Base-by-base conservation (phyloP, 1,140 invertebrate genomes). In the Drosophila parabipectinata region DNA sequence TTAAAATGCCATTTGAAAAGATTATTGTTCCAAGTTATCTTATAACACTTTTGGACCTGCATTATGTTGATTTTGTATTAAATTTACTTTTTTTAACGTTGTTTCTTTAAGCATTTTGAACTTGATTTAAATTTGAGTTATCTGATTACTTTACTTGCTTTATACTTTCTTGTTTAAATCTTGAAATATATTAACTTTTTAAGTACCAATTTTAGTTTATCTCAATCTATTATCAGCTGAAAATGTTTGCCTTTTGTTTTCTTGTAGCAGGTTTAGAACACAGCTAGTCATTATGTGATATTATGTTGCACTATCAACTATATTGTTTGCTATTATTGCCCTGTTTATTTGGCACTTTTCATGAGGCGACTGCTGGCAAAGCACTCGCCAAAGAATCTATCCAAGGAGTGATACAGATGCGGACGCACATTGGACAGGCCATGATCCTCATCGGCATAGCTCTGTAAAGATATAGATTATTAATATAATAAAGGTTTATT, bases 361-460 rank as follows among this genome's bases (percentile, higher is more conserved):
- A 83, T 79, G 30, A 91, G 73, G 7, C 90, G 82, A 60, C 63
- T 90, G 69, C 76, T 84, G 57, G 73, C 63, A 82, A 95, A 96
- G 89, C 96, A 97, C 77, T 95, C 94, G 72, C 95, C 93, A 44
- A 98, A 94, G 94, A 99, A 99, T 83, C 96, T 95, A 91, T 97
- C 97, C 91, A 99, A 92, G 0, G 96, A 96, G 89, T 98, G 96
- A 91, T 98, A 98, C 14, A 99, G 93, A 93, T 99, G 98, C 12
- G 94, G 94, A 47, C 95, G 93, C 1, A 98, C 96, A 39, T 95
- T 95, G 15, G 93, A 93, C 44, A 99, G 93, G 21, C 95, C 94
- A 91, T 99, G 98, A 76, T 97, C 96, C 93, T 99, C 96, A 91
- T 98, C 98, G 0, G 98, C 96, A 91, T 99, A 99, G 63, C 96